Conservation (phyloP, 2,113 vertebrate species). For the Bubalus kerabau region DNA sequence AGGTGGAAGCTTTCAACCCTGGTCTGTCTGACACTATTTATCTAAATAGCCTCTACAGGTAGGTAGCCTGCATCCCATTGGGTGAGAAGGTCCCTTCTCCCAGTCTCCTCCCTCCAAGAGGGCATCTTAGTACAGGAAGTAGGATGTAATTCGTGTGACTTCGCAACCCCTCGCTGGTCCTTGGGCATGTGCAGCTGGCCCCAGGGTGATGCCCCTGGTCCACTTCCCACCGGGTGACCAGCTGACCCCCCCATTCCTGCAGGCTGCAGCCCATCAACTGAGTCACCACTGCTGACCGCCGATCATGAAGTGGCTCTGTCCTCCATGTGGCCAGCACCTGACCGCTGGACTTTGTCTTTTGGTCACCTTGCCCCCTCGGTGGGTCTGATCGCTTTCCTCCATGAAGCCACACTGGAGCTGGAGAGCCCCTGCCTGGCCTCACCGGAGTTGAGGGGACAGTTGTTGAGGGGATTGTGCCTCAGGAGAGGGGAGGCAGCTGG, state of each 20-base stretch:
- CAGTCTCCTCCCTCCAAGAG: not conserved
- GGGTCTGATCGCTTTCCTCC: not conserved
- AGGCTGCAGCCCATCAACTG: not conserved
- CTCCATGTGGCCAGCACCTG: not conserved
- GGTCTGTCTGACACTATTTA: no score
- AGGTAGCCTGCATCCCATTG: accelerated
- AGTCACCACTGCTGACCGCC: accelerated
- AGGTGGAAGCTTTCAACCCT: not conserved
- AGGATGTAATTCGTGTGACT: not conserved
- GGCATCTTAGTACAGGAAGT: not conserved
- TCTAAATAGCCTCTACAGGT: not conserved
- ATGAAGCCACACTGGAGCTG: not conserved
- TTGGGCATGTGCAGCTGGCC: not conserved
- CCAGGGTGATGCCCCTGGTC: not conserved
- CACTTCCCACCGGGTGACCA: no score
- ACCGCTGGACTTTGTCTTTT: not conserved
- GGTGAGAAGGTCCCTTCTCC: not conserved
- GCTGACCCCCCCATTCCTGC: not conserved
- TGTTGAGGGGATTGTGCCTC: no score
- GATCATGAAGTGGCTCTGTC: not conserved
- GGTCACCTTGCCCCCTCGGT: not conserved
- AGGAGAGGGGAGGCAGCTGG: no score
- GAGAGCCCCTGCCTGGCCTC: not conserved
- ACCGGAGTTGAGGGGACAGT: not conserved
- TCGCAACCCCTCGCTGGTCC: not conserved